phyloP scores from a whole-genome alignment of 2,888 invertebrate species.

The Gortyna flavago region DNA sequence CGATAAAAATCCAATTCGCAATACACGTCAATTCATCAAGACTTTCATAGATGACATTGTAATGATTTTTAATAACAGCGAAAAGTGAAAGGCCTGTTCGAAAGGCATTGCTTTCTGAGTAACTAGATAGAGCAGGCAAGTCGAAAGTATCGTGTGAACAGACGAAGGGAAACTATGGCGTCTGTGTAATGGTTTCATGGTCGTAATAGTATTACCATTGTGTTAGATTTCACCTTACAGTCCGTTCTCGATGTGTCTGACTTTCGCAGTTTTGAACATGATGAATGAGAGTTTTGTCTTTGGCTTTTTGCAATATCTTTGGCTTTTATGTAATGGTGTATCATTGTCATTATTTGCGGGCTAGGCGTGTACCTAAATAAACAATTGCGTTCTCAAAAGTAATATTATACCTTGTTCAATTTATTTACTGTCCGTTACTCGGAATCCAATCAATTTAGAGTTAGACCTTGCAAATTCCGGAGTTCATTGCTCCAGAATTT shows the following conservation, averaged over 20 bases:
- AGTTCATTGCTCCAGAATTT: constrained; percentile 49
- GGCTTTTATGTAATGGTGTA: constrained; percentile 7
- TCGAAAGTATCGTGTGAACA: constrained; percentile 87
- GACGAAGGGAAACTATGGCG: constrained; percentile 80
- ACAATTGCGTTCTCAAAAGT: background rate
- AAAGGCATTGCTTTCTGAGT: constrained; percentile 84
- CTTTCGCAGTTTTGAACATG: constrained; percentile 54
- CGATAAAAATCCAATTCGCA: constrained; percentile 48
- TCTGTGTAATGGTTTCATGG: constrained; percentile 65
- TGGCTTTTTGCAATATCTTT: constrained; percentile 18
- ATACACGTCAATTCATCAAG: constrained; percentile 68
- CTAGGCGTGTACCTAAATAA: background rate
- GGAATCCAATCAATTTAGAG: constrained; percentile 26
- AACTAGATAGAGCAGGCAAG: constrained; percentile 84
- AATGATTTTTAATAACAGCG: constrained; percentile 84
- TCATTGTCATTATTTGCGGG: background rate
- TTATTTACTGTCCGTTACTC: constrained; percentile 13
- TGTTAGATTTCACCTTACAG: constrained; percentile 67
- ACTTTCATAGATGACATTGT: constrained; percentile 81
- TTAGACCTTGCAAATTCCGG: constrained; percentile 24
- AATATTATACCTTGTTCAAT: constrained; percentile 12
- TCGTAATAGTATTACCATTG: constrained; percentile 66
- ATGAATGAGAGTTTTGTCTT: constrained; percentile 34
- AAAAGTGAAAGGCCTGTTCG: constrained; percentile 87
- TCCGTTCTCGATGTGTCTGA: constrained; percentile 45